Percentiles rank a stretch among this genome's conserved stretches.
Conservation (phyloP, 2,797 vertebrate genomes). For the Chiroxiphia lanceolata region DNA sequence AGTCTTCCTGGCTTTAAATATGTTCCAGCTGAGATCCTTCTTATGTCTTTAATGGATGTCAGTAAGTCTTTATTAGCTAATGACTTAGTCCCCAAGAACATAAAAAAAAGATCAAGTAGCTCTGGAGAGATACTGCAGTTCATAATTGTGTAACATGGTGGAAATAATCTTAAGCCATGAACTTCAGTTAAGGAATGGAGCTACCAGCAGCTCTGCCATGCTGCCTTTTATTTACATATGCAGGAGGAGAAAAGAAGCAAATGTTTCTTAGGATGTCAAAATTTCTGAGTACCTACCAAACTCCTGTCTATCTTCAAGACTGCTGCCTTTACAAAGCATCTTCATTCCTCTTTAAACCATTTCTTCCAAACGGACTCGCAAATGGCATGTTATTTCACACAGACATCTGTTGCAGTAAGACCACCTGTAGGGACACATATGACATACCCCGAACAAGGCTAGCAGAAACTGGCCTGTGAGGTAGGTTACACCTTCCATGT, state of each 20-base stretch:
- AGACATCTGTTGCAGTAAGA: not conserved
- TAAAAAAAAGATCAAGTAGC: not conserved
- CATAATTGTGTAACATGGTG: not conserved
- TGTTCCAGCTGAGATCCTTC: not conserved
- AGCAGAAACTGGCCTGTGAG: not conserved
- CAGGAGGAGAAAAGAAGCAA: not conserved
- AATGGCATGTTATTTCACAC: not conserved
- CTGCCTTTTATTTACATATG: not conserved
- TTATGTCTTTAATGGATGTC: not conserved
- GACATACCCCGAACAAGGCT: not conserved
- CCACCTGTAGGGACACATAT: not conserved
- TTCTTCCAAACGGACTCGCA: not conserved
- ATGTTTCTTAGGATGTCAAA: not conserved
- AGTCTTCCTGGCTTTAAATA: constrained; percentile 7
- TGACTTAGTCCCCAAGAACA: not conserved
- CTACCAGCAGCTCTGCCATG: not conserved
- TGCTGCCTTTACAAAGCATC: not conserved
- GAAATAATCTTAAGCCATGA: not conserved
- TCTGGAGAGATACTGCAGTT: not conserved
- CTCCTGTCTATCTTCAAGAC: not conserved
- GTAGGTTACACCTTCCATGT: not conserved
- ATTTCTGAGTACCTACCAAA: not conserved
- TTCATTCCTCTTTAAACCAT: not conserved
- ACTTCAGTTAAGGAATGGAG: not conserved
- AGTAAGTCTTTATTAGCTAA: not conserved